These are phyloP conservation scores for Cebuella pygmaea DNA, from an alignment of 2,797 vertebrate species.

Conservation along the genomic window DNA sequence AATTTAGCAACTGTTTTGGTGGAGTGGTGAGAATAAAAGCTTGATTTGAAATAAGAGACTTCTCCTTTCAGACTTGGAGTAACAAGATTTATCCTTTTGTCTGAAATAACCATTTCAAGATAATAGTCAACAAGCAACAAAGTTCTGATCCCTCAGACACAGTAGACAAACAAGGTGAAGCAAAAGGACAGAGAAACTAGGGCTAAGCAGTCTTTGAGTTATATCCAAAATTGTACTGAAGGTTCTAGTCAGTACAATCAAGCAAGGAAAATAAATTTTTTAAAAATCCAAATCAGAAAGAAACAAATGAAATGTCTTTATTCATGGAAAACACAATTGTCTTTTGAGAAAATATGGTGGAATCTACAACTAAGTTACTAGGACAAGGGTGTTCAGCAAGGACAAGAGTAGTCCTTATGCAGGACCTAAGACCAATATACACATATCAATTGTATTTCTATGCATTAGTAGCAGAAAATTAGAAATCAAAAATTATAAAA, in stretches of 20 bases:
- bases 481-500: background rate
- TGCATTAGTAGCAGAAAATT: background rate
- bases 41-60: background rate
- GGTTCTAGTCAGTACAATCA: background rate
- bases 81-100: background rate
- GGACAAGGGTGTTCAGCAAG: background rate
- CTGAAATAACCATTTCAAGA: conserved; percentile 4
- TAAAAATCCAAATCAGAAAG: background rate
- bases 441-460: background rate
- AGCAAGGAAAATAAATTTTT: background rate
- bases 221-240: background rate
- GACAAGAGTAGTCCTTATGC: background rate
- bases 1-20: background rate
- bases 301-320: background rate
- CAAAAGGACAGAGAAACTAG: background rate
- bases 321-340: background rate
- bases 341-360: background rate
- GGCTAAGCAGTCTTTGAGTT: background rate
- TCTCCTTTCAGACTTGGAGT: background rate
- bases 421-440: background rate
- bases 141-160: background rate
- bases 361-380: background rate
- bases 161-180: background rate
- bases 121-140: background rate
- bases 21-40: background rate